A percentile compares a stretch with the other conserved stretches of the same genome.
phyloP scores from a whole-genome alignment of 92 coral and sea anemone genomes.

The Epizoanthus rinbou region DNA sequence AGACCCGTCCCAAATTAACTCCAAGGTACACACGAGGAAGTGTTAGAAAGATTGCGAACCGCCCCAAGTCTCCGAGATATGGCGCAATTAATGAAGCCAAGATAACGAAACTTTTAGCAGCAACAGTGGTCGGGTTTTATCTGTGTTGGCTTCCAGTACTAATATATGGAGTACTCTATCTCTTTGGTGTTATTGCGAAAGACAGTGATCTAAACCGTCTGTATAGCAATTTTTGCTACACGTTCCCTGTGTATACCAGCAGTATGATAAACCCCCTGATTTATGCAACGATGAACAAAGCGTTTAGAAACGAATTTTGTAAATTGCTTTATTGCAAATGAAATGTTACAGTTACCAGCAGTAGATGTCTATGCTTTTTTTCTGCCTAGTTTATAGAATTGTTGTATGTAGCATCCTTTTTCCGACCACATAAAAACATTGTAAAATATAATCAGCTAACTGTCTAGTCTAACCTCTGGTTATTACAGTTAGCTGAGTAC shows the following conservation, averaged over 20 bases:
- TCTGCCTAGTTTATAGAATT: too few species aligned
- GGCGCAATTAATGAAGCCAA: constrained; percentile 6
- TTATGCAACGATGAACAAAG: constrained; percentile 32
- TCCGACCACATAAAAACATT: too few species aligned
- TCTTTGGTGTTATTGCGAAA: neutral
- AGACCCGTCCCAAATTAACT: neutral
- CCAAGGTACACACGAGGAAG: neutral
- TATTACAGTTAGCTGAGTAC: too few species aligned
- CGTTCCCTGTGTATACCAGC: constrained; percentile 13
- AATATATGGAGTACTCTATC: constrained; percentile 5
- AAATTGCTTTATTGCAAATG: constrained; percentile 8
- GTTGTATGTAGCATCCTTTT: too few species aligned
- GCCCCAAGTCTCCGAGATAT: neutral
- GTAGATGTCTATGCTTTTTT: too few species aligned
- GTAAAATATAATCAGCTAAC: too few species aligned
- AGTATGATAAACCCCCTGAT: constrained; percentile 26
- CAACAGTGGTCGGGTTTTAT: constrained; percentile 21
- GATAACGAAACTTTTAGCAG: constrained; percentile 25
- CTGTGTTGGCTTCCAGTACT: constrained; percentile 17
- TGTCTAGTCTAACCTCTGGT: too few species aligned
- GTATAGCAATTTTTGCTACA: constrained; percentile 21
- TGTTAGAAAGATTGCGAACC: neutral
- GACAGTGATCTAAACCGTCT: neutral
- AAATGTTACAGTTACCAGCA: too few species aligned
- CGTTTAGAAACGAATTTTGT: constrained; percentile 6